Conservation (phyloP, 2,797 vertebrate genomes). For the Ptychobarbus kaznakovi region DNA sequence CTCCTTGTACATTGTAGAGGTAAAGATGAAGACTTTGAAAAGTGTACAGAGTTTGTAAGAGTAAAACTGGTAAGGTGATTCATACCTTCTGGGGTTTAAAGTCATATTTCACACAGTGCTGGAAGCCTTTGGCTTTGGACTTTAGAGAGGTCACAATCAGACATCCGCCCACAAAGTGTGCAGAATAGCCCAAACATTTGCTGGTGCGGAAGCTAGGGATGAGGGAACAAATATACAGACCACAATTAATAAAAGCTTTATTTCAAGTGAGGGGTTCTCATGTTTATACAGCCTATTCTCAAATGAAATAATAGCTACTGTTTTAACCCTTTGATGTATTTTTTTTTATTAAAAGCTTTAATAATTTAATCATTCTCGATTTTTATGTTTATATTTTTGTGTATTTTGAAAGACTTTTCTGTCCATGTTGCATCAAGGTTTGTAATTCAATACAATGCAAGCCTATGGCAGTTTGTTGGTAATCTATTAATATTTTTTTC, state of each 20-base stretch:
- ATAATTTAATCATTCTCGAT: background rate
- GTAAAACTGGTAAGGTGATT: background rate
- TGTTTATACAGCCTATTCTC: background rate
- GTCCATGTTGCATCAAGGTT: background rate
- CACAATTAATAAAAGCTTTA: background rate
- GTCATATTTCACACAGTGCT: conserved; percentile 98
- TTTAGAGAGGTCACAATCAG: conserved; percentile 97
- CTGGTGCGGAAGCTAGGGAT: conserved; percentile 91
- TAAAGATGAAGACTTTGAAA: background rate
- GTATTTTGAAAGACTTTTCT: background rate
- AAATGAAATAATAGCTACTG: background rate
- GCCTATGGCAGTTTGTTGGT: background rate
- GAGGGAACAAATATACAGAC: conserved; percentile 22
- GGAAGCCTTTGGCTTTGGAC: conserved; percentile 97
- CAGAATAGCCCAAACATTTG: conserved; percentile 98
- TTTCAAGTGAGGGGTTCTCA: background rate
- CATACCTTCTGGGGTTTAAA: conserved; percentile 98
- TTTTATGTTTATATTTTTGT: background rate
- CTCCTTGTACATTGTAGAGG: background rate
- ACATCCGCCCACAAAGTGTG: conserved; percentile 96
- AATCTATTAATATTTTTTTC: too few relatives aligned
- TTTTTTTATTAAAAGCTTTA: background rate
- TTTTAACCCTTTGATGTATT: background rate
- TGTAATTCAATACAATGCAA: background rate
- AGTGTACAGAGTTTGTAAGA: background rate